Evolutionary conservation across 2,888 invertebrate genomes (phyloP).

Genomic region (Calliopum simillimum): DNA sequence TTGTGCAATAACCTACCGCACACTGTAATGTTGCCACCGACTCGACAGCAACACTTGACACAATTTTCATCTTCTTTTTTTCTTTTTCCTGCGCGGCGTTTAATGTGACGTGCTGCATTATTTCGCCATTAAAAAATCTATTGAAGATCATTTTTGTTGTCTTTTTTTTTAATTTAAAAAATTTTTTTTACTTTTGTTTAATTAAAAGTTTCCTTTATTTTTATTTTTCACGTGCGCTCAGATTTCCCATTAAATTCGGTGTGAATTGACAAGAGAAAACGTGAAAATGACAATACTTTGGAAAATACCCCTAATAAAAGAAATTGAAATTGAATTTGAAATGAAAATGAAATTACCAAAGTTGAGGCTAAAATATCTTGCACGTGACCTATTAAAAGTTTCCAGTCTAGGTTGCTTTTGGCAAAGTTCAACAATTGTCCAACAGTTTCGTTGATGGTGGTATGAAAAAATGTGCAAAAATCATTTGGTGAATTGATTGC

Average conservation of each 20-base stretch:
- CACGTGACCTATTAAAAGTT: conserved; percentile 5
- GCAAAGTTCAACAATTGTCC: too few relatives aligned
- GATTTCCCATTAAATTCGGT: neutral
- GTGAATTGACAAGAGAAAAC: neutral
- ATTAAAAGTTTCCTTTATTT: neutral
- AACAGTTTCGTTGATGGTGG: too few relatives aligned
- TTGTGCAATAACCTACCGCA: neutral
- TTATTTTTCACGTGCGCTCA: neutral
- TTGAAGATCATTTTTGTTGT: neutral
- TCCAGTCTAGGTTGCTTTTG: too few relatives aligned
- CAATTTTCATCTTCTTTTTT: conserved; percentile 19
- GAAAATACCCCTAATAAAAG: neutral
- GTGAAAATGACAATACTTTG: neutral
- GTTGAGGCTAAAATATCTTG: conserved; percentile 18
- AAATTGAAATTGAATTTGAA: conserved; percentile 14
- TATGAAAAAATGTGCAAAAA: too few relatives aligned
- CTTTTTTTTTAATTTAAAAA: neutral
- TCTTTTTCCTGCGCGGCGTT: neutral
- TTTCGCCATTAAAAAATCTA: neutral
- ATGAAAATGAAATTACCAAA: conserved; percentile 12
- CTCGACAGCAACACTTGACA: neutral
- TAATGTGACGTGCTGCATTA: conserved; percentile 15
- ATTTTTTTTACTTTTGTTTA: neutral
- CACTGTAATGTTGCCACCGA: neutral
- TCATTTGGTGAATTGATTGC: too few relatives aligned